Evolutionary conservation across 2,888 invertebrate species (phyloP), one percentile per base, ranked within the genome.

Genomic region (Hydropsyche betteni): DNA sequence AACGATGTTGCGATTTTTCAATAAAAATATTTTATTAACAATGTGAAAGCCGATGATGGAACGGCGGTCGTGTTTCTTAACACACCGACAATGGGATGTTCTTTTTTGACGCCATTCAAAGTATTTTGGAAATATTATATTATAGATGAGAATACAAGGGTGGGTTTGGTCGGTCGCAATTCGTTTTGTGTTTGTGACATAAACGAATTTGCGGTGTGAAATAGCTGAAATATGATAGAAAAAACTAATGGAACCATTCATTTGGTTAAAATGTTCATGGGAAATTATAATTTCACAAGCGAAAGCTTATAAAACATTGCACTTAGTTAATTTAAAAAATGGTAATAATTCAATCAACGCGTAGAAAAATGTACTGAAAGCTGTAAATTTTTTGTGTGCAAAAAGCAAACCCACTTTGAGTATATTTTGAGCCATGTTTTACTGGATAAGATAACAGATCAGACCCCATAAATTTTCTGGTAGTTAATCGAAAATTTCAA

Each of bases 41-140:
- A 64, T 64, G n/a, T 24, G 34, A 64, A 61, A 61, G 61, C 61
- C 61, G 61, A 64, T 34, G 36, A 64, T 34, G 34, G 64, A 64
- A 64, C 34, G 34, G 34, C 24, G 64, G 12, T 64, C 64, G 34
- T 34, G 36, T 64, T 64, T 64, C 64, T 64, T 64, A 16, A 6
- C 7, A 10, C 24, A 24, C 58, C 58, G 58, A 58, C 58, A 58
- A 58, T 58, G 58, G 58, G 44, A 44, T 44, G 44, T 44, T 44
- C 44, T 44, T 44, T 44, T 44, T 44, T 44, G 44, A 44, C 1
- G 44, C 44, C 10, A 44, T 44, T 44, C 44, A 44, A 44, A 44
- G 44, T 44, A 44, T 44, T 44, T 44, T 44, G 44, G 44, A 44
- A 44, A 44, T 44, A 44, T 44, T 44, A 44, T 44, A 44, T 44